These are phyloP conservation scores for Tretioscincus oriximinensis DNA, from an alignment of 2,113 vertebrate genomes.

Conservation along the genomic window DNA sequence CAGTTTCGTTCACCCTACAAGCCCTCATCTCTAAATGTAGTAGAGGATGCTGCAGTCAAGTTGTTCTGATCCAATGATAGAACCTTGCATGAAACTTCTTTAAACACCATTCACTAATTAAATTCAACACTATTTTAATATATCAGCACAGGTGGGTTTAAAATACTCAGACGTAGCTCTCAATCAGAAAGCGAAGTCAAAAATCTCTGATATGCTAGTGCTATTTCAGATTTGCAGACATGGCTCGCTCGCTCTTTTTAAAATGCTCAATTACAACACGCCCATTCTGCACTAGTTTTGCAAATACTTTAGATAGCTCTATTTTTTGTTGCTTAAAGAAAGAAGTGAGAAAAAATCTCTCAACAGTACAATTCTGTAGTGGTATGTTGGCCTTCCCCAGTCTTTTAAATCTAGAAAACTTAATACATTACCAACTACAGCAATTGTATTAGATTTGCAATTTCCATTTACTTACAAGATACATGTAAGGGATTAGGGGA, in stretches of 20 bases:
- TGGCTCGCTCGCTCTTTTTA: slow-evolving; percentile 46
- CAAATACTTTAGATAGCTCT: slow-evolving; percentile 34
- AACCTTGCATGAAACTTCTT: neutral
- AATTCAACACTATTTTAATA: slow-evolving; percentile 18
- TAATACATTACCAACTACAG: slow-evolving; percentile 45
- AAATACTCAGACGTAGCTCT: slow-evolving; percentile 53
- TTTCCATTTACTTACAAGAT: slow-evolving; percentile 37
- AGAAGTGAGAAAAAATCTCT: slow-evolving; percentile 33
- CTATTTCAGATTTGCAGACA: slow-evolving; percentile 7
- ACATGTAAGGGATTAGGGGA: slow-evolving; percentile 53
- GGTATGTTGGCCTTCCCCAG: slow-evolving; percentile 64
- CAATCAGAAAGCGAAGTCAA: neutral
- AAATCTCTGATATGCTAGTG: slow-evolving; percentile 18
- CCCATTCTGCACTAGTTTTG: slow-evolving; percentile 46
- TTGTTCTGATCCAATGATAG: neutral
- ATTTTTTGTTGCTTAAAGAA: too few relatives aligned
- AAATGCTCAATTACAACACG: slow-evolving; percentile 39
- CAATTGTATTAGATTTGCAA: slow-evolving; percentile 49
- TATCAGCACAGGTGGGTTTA: slow-evolving; percentile 7
- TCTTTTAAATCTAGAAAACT: slow-evolving; percentile 48
- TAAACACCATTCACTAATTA: neutral
- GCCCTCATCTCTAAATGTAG: slow-evolving; percentile 60
- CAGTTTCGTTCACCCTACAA: slow-evolving; percentile 68
- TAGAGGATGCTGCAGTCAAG: slow-evolving; percentile 24
- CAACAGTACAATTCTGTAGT: slow-evolving; percentile 65